phyloP scores from a whole-genome alignment of 2,797 vertebrate genomes.

The Molossus molossus region DNA sequence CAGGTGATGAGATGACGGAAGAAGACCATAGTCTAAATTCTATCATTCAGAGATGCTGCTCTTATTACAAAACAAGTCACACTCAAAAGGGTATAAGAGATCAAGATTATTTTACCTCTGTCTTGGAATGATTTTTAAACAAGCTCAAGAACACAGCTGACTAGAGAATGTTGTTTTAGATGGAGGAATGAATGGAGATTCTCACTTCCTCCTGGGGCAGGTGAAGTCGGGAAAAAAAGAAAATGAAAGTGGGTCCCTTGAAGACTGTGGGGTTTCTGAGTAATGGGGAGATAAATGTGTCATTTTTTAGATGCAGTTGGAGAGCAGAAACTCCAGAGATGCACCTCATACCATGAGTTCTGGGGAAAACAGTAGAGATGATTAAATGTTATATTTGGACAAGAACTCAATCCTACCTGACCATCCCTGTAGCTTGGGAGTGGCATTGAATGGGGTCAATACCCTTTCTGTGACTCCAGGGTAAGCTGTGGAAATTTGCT shows the following conservation, averaged over 20 bases:
- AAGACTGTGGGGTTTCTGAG: background rate
- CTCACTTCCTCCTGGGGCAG: background rate
- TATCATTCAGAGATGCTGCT: background rate
- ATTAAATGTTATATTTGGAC: background rate
- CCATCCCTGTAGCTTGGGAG: background rate
- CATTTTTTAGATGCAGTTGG: background rate
- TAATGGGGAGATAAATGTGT: background rate
- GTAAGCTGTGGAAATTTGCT: background rate
- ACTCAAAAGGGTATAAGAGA: background rate
- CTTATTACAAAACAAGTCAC: background rate
- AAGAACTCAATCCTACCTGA: accelerated
- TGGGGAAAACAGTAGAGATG: background rate
- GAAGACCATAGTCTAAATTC: background rate
- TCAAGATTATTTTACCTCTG: background rate
- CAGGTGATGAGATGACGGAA: no score
- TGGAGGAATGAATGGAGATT: background rate
- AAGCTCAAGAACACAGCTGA: background rate
- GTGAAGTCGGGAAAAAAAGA: background rate
- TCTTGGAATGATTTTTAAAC: background rate
- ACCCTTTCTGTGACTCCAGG: background rate
- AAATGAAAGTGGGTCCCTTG: background rate
- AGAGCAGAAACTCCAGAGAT: conserved; percentile 27
- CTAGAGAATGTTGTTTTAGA: background rate
- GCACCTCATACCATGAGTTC: background rate
- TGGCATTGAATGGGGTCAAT: no score